A percentile compares a stretch with the other conserved stretches of the same genome.
Evolutionary conservation across 2,113 vertebrate species (phyloP).

Genomic region (Dryoscopus gambensis): DNA sequence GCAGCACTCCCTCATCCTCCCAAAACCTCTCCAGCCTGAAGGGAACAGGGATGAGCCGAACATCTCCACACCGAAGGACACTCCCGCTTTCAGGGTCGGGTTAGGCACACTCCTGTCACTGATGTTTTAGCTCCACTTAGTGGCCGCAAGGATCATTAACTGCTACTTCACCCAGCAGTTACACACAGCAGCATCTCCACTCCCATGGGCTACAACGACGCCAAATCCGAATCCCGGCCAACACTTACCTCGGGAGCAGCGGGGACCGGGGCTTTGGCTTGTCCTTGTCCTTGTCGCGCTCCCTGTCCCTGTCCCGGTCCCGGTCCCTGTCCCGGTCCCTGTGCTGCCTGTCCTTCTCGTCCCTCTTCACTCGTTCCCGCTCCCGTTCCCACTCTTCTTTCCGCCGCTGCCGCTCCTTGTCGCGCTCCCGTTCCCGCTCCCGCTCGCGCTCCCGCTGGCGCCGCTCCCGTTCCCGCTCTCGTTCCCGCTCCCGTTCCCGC

Average conservation of each 20-base stretch:
- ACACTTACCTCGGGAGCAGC: constrained; percentile 80
- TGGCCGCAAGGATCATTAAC: neutral
- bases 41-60: neutral
- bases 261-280: constrained; percentile 86
- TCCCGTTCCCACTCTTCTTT: constrained; percentile 83
- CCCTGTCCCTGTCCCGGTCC: constrained; percentile 74
- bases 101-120: accelerated
- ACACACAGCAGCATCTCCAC: accelerated
- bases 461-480: constrained; percentile 88
- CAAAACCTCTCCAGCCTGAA: neutral
- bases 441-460: constrained; percentile 88
- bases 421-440: constrained; percentile 86
- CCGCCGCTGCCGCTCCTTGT: constrained; percentile 88
- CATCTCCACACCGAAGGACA: accelerated
- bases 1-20: neutral
- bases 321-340: constrained; percentile 60
- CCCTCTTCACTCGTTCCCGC: constrained; percentile 72
- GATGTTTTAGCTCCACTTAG: constrained; percentile 31
- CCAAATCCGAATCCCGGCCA: accelerated
- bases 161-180: accelerated
- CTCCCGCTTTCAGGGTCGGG: too few relatives aligned
- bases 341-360: constrained; percentile 77
- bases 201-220: accelerated
- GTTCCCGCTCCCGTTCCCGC: constrained; percentile 82
- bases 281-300: constrained; percentile 93